A percentile compares a stretch with the other conserved stretches of the same genome.
Evolutionary conservation across 2,888 invertebrate species (phyloP).

Genomic region (Erebia aethiops): DNA sequence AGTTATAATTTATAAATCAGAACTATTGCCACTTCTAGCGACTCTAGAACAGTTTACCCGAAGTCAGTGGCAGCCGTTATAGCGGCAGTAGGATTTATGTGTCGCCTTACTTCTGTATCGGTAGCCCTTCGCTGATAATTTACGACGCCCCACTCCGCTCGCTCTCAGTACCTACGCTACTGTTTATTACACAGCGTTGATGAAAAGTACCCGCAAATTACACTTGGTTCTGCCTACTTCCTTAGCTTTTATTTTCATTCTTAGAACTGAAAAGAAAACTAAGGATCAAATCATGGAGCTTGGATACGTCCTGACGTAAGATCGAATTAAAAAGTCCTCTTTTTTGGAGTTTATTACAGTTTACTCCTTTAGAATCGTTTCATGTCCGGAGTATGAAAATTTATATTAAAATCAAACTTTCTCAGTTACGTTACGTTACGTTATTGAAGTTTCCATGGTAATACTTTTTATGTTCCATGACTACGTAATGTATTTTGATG

Average conservation of each 20-base stretch:
- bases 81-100: conserved; percentile 55
- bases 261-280: background rate
- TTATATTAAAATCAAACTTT: too few relatives aligned
- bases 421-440: too few relatives aligned
- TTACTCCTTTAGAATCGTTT: too few relatives aligned
- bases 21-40: conserved; percentile 32
- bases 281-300: background rate
- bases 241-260: background rate
- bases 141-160: conserved; percentile 43
- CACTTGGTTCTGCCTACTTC: background rate
- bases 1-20: too few relatives aligned
- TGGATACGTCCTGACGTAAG: too few relatives aligned
- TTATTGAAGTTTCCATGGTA: too few relatives aligned
- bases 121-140: conserved; percentile 53
- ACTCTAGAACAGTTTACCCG: conserved; percentile 10
- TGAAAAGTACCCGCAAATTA: conserved; percentile 22
- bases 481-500: too few relatives aligned
- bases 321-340: too few relatives aligned
- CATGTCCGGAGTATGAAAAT: too few relatives aligned
- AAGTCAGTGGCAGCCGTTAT: conserved; percentile 40
- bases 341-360: too few relatives aligned
- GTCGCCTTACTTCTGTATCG: conserved; percentile 53
- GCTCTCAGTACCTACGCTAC: conserved; percentile 30
- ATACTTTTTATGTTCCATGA: too few relatives aligned
- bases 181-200: conserved; percentile 34